Evolutionary conservation across 2,797 vertebrate genomes (phyloP).

Genomic region (Danio jaintianensis): DNA sequence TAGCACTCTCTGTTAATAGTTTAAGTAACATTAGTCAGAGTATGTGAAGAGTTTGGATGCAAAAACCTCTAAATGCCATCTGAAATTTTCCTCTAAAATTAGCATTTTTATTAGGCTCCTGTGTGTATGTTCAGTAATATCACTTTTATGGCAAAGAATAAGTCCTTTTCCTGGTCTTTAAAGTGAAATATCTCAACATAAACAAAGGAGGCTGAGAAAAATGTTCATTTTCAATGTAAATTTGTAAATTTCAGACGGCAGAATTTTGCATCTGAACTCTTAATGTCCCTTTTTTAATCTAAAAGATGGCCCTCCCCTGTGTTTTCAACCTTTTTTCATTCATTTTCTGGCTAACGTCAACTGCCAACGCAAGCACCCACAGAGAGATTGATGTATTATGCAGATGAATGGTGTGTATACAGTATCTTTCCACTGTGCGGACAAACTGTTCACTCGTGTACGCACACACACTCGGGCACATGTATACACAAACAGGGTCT

Average conservation of each 20-base stretch:
- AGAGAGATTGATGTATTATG: slow-evolving; percentile 25
- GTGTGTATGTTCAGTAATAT: too few relatives aligned
- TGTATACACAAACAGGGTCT: slow-evolving; percentile 14
- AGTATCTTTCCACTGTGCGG: slow-evolving; percentile 24
- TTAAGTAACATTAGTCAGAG: not conserved
- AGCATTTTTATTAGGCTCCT: too few relatives aligned
- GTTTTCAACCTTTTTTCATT: slow-evolving; percentile 4
- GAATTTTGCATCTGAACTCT: too few relatives aligned
- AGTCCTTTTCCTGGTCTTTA: too few relatives aligned
- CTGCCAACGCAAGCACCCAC: slow-evolving; percentile 11
- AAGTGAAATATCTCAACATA: too few relatives aligned
- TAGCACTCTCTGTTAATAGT: not conserved
- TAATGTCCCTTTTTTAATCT: not conserved
- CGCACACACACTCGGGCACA: not conserved
- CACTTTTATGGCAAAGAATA: too few relatives aligned
- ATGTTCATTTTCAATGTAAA: too few relatives aligned
- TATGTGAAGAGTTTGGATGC: too few relatives aligned
- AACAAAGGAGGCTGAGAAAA: too few relatives aligned
- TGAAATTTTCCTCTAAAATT: too few relatives aligned
- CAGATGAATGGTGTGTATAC: slow-evolving; percentile 46
- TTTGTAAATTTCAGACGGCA: too few relatives aligned
- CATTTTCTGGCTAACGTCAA: not conserved
- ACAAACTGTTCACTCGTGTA: not conserved
- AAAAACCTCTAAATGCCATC: too few relatives aligned
- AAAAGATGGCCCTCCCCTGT: not conserved